Percentiles rank a stretch among this genome's conserved stretches.
Evolutionary conservation across 1,140 invertebrate genomes (phyloP).

Genomic region (Procambarus virginalis): DNA sequence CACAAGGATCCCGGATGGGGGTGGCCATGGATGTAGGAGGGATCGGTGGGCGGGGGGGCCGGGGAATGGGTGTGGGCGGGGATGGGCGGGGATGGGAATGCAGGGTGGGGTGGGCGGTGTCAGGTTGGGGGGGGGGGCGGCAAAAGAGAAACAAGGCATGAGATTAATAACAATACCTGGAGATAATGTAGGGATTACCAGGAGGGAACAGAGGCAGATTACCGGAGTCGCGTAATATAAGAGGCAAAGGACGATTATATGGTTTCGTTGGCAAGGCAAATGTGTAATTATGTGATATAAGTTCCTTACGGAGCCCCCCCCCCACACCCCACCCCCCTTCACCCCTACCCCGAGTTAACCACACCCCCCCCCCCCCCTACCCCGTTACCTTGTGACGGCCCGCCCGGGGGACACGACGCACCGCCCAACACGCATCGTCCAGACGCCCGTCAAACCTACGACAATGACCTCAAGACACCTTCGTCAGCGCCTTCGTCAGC

Average conservation of each 20-base stretch:
- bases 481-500: slow-evolving; percentile 8
- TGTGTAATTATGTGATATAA: slow-evolving; percentile 50
- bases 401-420: neutral
- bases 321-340: neutral
- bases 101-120: neutral
- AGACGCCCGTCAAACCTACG: neutral
- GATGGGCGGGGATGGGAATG: neutral
- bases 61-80: neutral
- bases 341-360: neutral
- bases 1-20: too few species aligned
- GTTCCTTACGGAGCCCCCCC: neutral
- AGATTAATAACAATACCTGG: slow-evolving; percentile 28
- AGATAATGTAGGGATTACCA: slow-evolving; percentile 7
- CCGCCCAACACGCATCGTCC: neutral
- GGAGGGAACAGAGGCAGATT: slow-evolving; percentile 19
- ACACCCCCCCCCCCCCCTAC: neutral
- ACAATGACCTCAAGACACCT: neutral
- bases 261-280: slow-evolving; percentile 40
- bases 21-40: too few species aligned
- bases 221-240: slow-evolving; percentile 33
- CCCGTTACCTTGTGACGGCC: neutral
- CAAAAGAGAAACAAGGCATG: neutral
- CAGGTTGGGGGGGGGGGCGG: too few species aligned
- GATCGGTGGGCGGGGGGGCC: neutral
- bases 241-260: slow-evolving; percentile 20